Percentiles rank a stretch among this genome's conserved stretches.
phyloP scores from a whole-genome alignment of 2,888 invertebrate genomes.

The Gisinianus flammeolus region DNA sequence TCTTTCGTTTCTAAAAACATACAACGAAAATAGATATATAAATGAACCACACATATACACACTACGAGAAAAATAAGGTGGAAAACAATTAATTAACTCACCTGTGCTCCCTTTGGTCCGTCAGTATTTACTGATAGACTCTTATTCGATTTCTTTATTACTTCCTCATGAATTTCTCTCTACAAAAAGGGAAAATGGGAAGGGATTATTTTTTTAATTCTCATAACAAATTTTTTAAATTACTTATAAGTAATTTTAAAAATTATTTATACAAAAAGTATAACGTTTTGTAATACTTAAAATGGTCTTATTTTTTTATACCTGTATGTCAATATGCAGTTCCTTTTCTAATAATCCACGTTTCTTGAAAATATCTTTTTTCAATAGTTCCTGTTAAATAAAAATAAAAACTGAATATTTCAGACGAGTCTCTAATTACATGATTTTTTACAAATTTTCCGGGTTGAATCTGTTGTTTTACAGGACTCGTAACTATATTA shows the following conservation, averaged over 20 bases:
- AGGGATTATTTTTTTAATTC: background rate
- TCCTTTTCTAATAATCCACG: conserved; percentile 86
- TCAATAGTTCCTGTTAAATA: conserved; percentile 72
- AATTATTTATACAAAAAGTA: background rate
- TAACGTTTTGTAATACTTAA: background rate
- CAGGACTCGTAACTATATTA: too few relatives aligned
- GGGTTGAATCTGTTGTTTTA: too few relatives aligned
- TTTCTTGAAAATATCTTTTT: conserved; percentile 91
- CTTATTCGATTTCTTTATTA: background rate
- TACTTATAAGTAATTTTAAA: too few relatives aligned
- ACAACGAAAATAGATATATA: background rate
- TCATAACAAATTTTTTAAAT: too few relatives aligned
- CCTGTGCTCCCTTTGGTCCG: background rate
- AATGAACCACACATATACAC: background rate
- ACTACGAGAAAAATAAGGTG: background rate
- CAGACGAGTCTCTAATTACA: too few relatives aligned
- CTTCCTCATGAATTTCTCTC: conserved; percentile 66
- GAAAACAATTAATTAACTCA: background rate
- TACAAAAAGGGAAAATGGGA: conserved; percentile 60
- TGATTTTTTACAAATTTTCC: too few relatives aligned
- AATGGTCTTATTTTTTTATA: conserved; percentile 58
- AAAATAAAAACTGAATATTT: background rate
- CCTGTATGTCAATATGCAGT: conserved; percentile 87
- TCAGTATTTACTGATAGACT: background rate
- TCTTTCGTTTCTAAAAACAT: conserved; percentile 33